Percentiles rank a stretch among this genome's conserved stretches.
Evolutionary conservation across 1,140 invertebrate species (phyloP).

Genomic region (Leptestheria dahalacensis): DNA sequence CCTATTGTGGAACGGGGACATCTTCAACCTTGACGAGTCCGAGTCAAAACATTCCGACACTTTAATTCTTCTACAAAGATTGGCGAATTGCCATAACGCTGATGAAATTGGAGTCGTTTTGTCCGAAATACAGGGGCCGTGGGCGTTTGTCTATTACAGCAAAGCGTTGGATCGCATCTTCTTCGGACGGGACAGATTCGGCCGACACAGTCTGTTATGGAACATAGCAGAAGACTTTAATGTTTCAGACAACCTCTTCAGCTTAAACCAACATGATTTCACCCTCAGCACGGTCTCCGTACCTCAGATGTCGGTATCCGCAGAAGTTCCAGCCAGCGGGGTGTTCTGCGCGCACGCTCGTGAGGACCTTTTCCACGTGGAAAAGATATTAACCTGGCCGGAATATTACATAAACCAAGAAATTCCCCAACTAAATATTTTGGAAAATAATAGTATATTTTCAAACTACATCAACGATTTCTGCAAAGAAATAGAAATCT

Average conservation of each 20-base stretch:
- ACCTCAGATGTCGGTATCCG: neutral
- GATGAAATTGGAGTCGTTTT: slow-evolving; percentile 14
- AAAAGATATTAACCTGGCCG: slow-evolving; percentile 2
- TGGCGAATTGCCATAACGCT: slow-evolving; percentile 23
- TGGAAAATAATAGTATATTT: slow-evolving; percentile 27
- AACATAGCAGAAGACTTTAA: neutral
- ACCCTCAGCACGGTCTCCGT: neutral
- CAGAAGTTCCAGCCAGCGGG: neutral
- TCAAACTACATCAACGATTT: slow-evolving; percentile 26
- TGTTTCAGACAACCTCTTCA: too few relatives aligned
- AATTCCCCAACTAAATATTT: slow-evolving; percentile 25
- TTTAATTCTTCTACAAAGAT: slow-evolving; percentile 12
- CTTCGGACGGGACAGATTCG: slow-evolving; percentile 10
- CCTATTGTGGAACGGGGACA: slow-evolving; percentile 68
- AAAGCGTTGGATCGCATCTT: slow-evolving; percentile 10
- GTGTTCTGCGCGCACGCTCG: slow-evolving; percentile 1
- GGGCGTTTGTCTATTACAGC: slow-evolving; percentile 9
- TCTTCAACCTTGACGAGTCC: slow-evolving; percentile 38
- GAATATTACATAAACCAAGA: slow-evolving; percentile 3
- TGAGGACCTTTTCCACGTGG: neutral
- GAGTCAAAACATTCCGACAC: neutral
- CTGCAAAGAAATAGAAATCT: slow-evolving; percentile 28
- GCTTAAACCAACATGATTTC: neutral
- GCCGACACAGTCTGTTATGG: slow-evolving; percentile 13
- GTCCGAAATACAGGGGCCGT: slow-evolving; percentile 21